These are phyloP conservation scores for Variabilichromis moorii DNA, from an alignment of 2,113 vertebrate genomes.

Conservation along the genomic window DNA sequence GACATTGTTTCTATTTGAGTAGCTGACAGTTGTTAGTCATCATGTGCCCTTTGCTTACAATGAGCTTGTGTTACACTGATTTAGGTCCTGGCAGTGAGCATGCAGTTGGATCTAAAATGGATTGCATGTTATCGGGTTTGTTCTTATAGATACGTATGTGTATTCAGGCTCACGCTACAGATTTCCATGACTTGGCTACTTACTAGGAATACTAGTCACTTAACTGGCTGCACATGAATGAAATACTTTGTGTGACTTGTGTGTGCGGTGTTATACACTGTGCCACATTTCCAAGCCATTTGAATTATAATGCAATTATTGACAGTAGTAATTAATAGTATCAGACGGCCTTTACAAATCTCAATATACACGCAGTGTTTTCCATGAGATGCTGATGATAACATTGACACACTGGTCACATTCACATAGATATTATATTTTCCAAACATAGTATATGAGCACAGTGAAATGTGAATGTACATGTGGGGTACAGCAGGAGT, in stretches of 20 bases:
- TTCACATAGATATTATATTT: not conserved
- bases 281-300: not conserved
- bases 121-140: not conserved
- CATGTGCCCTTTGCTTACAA: not conserved
- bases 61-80: not conserved
- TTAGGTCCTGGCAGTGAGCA: not conserved
- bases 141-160: rapidly evolving
- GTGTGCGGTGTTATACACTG: not conserved
- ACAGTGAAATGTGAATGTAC: not conserved
- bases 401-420: not conserved
- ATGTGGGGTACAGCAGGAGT: not conserved
- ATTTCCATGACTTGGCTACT: not conserved
- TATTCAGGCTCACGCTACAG: not conserved
- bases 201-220: not conserved
- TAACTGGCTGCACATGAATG: not conserved
- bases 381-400: not conserved
- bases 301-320: not conserved
- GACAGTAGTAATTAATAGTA: not conserved
- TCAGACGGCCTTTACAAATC: not conserved
- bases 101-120: not conserved
- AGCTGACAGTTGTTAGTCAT: not conserved
- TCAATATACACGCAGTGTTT: not conserved
- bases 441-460: rapidly evolving
- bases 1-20: constrained; percentile 4
- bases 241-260: not conserved